A percentile compares a stretch with the other conserved stretches of the same genome.
Conservation (phyloP, 2,113 vertebrate genomes). For the Carettochelys insculpta region DNA sequence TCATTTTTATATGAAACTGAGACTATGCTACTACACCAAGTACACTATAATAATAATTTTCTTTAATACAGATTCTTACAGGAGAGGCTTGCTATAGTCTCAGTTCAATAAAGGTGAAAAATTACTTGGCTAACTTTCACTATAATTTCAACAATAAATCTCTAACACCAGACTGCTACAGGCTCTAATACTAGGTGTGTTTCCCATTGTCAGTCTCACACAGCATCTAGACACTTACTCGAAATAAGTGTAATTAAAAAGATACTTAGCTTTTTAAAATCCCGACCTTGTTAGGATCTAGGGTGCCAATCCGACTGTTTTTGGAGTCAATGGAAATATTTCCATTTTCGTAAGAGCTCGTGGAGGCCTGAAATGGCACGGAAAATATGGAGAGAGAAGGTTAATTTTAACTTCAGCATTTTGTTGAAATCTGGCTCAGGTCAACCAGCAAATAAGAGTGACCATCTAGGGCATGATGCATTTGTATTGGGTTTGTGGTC, state of each 20-base stretch:
- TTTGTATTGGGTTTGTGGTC: slow-evolving; percentile 2
- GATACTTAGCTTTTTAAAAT: slow-evolving; percentile 1
- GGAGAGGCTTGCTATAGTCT: neutral
- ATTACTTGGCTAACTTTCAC: neutral
- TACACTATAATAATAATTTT: neutral
- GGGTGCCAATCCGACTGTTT: neutral
- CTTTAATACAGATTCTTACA: neutral
- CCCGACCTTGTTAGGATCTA: neutral
- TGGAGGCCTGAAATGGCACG: neutral
- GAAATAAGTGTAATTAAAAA: slow-evolving; percentile 13
- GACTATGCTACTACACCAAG: neutral
- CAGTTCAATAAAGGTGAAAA: neutral
- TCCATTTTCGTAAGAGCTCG: neutral
- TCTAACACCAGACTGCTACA: neutral
- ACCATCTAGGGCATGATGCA: neutral
- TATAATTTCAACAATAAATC: neutral
- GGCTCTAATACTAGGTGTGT: neutral
- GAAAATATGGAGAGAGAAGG: neutral
- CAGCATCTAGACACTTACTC: neutral
- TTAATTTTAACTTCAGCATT: slow-evolving; percentile 3
- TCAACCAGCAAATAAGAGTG: slow-evolving; percentile 1
- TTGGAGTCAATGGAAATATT: neutral
- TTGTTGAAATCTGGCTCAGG: slow-evolving; percentile 15
- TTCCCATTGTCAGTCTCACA: neutral
- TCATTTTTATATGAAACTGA: neutral